Base-by-base conservation (phyloP, 2,113 vertebrate species). In the Megatriorchis doriae region DNA sequence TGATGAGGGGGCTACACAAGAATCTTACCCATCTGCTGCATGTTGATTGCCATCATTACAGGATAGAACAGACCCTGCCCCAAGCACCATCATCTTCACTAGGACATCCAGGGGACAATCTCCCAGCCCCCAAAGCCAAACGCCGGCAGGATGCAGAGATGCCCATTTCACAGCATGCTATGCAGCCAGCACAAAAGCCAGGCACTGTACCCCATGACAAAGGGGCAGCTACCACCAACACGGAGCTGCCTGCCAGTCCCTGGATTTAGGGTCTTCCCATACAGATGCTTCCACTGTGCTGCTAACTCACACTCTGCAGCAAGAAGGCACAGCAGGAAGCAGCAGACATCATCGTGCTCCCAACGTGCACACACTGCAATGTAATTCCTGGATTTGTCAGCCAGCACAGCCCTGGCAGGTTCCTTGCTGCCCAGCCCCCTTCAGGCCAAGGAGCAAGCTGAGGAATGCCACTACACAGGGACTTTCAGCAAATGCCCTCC, bases 41-140 rank as follows among this genome's bases (percentile, higher is more conserved):
- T 65, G 58, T 13, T 52, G 48, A 59, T 1, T 61, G 43, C 3
- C 45, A 29, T 36, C 13, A 0, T 18, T 13, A 65, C 0, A 2
- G 77, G 55, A 61, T 16, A 29, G 38, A 67, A 62, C 17, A 38
- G 36, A 61, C 11, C 38, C 32, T 34, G 19, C 25, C 22, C 20
- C 11, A 18, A 61, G 40, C 58, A 34, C 25, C 13, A 3, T 3
- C 79, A 66, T 19, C 74, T 56, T 75, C 86, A 45, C 16, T 15
- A 29, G 70, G 45, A 86, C 0, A 2, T 52, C 22, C 31, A 59
- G 29, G 25, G 26, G 26, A 7, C 23, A 53, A 11, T 29, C 11
- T 53, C 56, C 47, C 36, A 48, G n/a, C 3, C 8, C 32, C 11
- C 63, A 65, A 31, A 78, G 40, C 55, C 11, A 7, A 81, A 68